A percentile compares a stretch with the other conserved stretches of the same genome.
Conservation (phyloP, 2,888 invertebrate genomes). For the Nudaria mundana region DNA sequence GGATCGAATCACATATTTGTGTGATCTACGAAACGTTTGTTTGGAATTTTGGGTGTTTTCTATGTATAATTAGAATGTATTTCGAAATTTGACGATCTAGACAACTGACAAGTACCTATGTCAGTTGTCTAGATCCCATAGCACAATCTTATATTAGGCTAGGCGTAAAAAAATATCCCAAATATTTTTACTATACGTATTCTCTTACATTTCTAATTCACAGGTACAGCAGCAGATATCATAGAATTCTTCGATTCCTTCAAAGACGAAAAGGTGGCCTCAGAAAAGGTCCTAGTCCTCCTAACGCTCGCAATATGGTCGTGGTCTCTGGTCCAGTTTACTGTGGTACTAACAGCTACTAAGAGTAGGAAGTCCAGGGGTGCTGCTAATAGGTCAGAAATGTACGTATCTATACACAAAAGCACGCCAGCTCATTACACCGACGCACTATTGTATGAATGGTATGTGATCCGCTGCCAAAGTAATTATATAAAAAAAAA, state of each 20-base stretch:
- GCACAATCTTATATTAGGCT: no score
- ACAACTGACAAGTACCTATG: no score
- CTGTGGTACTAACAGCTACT: slow-evolving; percentile 95
- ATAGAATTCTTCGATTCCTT: slow-evolving; percentile 98
- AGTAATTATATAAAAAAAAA: no score
- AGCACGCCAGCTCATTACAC: slow-evolving; percentile 27
- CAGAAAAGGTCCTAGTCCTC: slow-evolving; percentile 89
- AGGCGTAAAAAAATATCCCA: no score
- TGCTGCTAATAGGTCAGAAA: slow-evolving; percentile 79
- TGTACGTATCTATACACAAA: slow-evolving; percentile 63
- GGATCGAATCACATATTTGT: no score
- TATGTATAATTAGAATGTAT: no score
- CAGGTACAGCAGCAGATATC: slow-evolving; percentile 96
- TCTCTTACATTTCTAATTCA: neutral
- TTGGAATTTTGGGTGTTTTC: no score
- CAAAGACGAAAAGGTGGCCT: slow-evolving; percentile 91
- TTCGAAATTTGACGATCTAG: no score
- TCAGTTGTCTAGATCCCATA: no score
- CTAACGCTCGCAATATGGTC: slow-evolving; percentile 95
- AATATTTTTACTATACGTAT: neutral
- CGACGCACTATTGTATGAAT: slow-evolving; percentile 8
- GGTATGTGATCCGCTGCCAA: no score
- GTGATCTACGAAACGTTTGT: no score
- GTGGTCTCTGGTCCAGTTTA: slow-evolving; percentile 96
- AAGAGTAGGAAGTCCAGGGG: slow-evolving; percentile 89